Evolutionary conservation across 2,888 invertebrate genomes (phyloP).

Genomic region (Agriopis marginaria): DNA sequence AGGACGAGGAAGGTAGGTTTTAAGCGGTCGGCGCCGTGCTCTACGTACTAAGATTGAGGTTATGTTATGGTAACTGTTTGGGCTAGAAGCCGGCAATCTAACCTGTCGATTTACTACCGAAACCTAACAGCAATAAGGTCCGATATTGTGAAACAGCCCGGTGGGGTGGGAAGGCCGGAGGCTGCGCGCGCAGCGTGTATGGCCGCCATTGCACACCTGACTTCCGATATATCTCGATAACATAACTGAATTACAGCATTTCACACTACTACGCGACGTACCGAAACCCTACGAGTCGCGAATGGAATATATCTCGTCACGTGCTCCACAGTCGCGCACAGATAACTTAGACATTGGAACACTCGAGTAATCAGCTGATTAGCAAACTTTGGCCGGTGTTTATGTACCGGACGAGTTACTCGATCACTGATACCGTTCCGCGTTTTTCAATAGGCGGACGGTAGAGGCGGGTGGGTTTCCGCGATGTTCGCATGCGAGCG

Average conservation of each 20-base stretch:
- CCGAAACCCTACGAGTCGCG: constrained; percentile 55
- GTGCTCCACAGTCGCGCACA: constrained; percentile 58
- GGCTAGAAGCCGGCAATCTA: constrained; percentile 71
- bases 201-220: constrained; percentile 83
- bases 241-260: constrained; percentile 73
- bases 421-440: constrained; percentile 70
- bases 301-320: constrained; percentile 55
- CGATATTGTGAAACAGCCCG: constrained; percentile 67
- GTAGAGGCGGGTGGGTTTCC: constrained; percentile 51
- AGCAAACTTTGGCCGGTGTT: constrained; percentile 82
- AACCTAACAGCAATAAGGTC: constrained; percentile 67
- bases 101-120: constrained; percentile 64
- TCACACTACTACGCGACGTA: constrained; percentile 57
- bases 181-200: constrained; percentile 84
- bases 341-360: constrained; percentile 63
- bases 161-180: constrained; percentile 68
- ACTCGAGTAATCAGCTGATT: constrained; percentile 81
- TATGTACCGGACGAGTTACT: constrained; percentile 65
- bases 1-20: constrained; percentile 51
- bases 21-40: constrained; percentile 73
- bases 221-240: constrained; percentile 75
- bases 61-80: constrained; percentile 84
- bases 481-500: constrained; percentile 61
- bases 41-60: constrained; percentile 80
- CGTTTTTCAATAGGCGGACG: constrained; percentile 58